These are phyloP conservation scores for Sinocyclocheilus rhinocerous DNA, from an alignment of 2,113 vertebrate genomes.

Conservation along the genomic window DNA sequence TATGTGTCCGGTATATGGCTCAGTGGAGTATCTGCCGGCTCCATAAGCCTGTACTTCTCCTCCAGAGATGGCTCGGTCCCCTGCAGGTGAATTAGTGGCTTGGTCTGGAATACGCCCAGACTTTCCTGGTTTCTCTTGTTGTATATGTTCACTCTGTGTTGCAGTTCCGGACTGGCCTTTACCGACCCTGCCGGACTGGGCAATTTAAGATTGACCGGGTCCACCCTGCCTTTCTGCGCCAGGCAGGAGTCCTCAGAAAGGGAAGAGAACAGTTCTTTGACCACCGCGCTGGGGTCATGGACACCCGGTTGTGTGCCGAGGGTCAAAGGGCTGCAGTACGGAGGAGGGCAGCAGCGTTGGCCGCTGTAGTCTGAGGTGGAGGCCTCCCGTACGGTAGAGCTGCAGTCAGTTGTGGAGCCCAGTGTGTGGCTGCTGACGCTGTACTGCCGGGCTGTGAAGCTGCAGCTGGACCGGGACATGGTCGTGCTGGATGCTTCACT, in stretches of 20 bases:
- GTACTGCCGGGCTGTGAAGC: constrained; percentile 80
- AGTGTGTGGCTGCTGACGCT: constrained; percentile 88
- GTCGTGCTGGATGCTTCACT: constrained; percentile 82
- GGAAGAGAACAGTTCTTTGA: constrained; percentile 89
- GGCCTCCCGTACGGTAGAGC: constrained; percentile 81
- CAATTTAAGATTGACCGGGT: constrained; percentile 84
- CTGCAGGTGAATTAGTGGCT: constrained; percentile 83
- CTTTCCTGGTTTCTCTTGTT: constrained; percentile 88
- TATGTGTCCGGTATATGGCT: constrained; percentile 74
- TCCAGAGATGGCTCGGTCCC: constrained; percentile 73
- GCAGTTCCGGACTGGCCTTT: constrained; percentile 82
- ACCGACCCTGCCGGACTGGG: constrained; percentile 77
- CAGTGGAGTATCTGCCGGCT: constrained; percentile 71
- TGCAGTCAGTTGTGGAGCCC: constrained; percentile 90
- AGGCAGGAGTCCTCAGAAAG: constrained; percentile 85
- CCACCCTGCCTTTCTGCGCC: constrained; percentile 85
- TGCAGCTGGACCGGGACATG: constrained; percentile 74
- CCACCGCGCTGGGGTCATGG: constrained; percentile 70
- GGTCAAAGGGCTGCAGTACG: constrained; percentile 71
- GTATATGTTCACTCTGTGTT: constrained; percentile 83
- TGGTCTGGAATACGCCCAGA: constrained; percentile 78
- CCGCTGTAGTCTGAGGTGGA: constrained; percentile 72
- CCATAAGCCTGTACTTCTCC: constrained; percentile 85
- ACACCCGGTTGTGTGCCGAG: constrained; percentile 56
- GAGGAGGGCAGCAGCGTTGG: constrained; percentile 71